Percentiles rank a stretch among this genome's conserved stretches.
These are phyloP conservation scores for Ciconia boyciana DNA, from an alignment of 2,113 vertebrate genomes.

Conservation along the genomic window DNA sequence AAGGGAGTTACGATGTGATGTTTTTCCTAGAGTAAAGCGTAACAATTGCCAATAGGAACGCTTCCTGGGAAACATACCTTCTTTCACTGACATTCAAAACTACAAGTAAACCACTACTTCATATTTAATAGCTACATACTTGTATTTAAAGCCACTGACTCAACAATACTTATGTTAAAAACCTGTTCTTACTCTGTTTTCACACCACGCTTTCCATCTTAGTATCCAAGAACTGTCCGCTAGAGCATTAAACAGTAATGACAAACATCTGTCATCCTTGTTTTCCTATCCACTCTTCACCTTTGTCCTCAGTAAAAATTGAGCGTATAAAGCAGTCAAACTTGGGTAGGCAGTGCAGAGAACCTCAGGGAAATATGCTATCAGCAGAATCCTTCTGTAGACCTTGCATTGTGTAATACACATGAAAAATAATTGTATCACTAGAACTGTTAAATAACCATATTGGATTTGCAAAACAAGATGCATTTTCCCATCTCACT, in stretches of 20 bases:
- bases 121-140: neutral
- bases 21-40: neutral
- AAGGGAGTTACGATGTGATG: neutral
- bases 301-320: slow-evolving; percentile 3
- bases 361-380: slow-evolving; percentile 42
- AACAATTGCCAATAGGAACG: neutral
- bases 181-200: neutral
- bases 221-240: neutral
- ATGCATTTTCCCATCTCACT: neutral
- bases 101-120: neutral
- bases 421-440: slow-evolving; percentile 30
- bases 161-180: neutral
- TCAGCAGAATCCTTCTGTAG: slow-evolving; percentile 45
- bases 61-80: neutral
- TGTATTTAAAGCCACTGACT: neutral
- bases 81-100: neutral
- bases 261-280: slow-evolving; percentile 4
- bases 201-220: neutral
- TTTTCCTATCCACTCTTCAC: slow-evolving; percentile 18
- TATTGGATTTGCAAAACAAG: slow-evolving; percentile 27
- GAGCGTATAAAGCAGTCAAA: neutral
- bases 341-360: neutral
- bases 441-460: slow-evolving; percentile 47
- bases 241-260: slow-evolving; percentile 1
- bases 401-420: neutral